phyloP scores from a whole-genome alignment of 2,797 vertebrate genomes.

The Remorina albescens region DNA sequence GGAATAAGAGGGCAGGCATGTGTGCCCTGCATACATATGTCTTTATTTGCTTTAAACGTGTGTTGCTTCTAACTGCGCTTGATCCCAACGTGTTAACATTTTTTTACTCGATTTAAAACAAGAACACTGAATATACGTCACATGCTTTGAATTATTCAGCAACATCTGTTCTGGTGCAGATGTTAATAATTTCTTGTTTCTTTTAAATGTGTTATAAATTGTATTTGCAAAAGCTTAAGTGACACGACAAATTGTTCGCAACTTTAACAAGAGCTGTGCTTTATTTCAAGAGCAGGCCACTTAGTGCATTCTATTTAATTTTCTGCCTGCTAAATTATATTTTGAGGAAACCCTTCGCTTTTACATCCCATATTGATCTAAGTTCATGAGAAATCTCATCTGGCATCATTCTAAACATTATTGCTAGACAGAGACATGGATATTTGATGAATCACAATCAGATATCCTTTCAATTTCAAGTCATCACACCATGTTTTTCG shows the following conservation, averaged over 20 bases:
- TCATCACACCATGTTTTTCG: neutral
- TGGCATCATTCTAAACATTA: slow-evolving; percentile 16
- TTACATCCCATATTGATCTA: slow-evolving; percentile 55
- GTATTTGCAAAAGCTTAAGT: neutral
- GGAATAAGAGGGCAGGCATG: neutral
- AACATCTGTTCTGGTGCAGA: slow-evolving; percentile 43
- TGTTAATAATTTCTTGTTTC: slow-evolving; percentile 21
- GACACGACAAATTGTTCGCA: neutral
- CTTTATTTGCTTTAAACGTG: slow-evolving; percentile 17
- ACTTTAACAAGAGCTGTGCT: neutral
- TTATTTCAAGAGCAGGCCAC: neutral
- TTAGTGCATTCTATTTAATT: slow-evolving; percentile 9
- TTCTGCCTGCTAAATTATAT: slow-evolving; percentile 11
- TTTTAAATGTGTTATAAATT: slow-evolving; percentile 27
- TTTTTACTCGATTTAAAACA: neutral
- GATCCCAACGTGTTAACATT: neutral
- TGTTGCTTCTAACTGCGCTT: neutral
- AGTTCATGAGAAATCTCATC: slow-evolving; percentile 50
- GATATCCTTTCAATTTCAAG: slow-evolving; percentile 20
- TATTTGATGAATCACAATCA: slow-evolving; percentile 28
- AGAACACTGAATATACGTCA: slow-evolving; percentile 3
- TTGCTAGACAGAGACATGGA: slow-evolving; percentile 1
- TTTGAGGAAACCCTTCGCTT: slow-evolving; percentile 9
- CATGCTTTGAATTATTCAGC: slow-evolving; percentile 35
- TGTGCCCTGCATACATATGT: slow-evolving; percentile 33